Percentiles rank a stretch among this genome's conserved stretches.
phyloP scores from a whole-genome alignment of 2,888 invertebrate genomes.

The Leptinotarsa peninsularis region DNA sequence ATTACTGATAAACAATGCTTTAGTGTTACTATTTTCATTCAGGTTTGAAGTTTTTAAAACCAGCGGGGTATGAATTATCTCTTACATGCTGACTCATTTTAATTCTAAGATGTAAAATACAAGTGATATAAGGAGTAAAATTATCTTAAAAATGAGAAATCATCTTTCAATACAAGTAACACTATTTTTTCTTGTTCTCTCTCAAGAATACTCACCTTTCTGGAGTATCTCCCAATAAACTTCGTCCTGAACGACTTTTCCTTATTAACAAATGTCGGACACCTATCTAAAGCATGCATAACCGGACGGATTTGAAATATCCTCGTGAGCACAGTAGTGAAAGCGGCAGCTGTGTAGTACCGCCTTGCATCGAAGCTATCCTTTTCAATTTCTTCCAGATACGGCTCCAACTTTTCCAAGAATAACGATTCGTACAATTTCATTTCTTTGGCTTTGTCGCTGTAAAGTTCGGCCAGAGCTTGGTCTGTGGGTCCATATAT shows the following conservation, averaged over 20 bases:
- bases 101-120: no score
- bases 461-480: constrained; percentile 81
- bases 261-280: constrained; percentile 86
- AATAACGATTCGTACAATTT: constrained; percentile 81
- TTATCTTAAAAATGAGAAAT: no score
- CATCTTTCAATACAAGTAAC: no score
- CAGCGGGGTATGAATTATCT: no score
- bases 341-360: constrained; percentile 80
- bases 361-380: constrained; percentile 72
- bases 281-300: constrained; percentile 76
- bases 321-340: constrained; percentile 84
- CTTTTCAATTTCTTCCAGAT: constrained; percentile 75
- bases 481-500: constrained; percentile 90
- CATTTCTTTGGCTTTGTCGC: constrained; percentile 77
- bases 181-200: no score
- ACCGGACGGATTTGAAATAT: constrained; percentile 78
- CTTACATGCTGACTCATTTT: no score
- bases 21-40: no score
- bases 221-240: constrained; percentile 69
- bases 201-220: constrained; percentile 49
- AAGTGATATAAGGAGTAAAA: no score
- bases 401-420: constrained; percentile 78
- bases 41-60: no score
- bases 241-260: constrained; percentile 82
- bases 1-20: no score